Conservation (phyloP, 2,113 vertebrate species). For the Felis chaus region DNA sequence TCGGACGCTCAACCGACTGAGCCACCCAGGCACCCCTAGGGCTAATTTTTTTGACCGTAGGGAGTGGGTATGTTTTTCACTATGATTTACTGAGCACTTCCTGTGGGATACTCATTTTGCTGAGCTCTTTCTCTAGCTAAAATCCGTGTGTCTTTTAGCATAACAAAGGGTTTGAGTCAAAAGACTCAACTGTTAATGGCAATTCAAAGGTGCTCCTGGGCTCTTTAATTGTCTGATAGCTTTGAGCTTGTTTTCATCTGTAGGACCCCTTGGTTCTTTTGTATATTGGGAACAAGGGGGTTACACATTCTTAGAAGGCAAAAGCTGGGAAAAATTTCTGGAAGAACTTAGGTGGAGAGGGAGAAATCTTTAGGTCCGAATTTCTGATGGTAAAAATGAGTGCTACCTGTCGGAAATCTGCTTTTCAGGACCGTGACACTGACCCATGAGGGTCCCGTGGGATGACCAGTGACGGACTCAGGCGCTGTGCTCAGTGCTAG, state of each 20-base stretch:
- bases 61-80: too few relatives aligned
- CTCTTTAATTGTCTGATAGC: too few relatives aligned
- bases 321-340: background rate
- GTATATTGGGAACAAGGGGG: background rate
- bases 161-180: background rate
- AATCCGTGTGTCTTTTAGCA: background rate
- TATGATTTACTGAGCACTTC: background rate
- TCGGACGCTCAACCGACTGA: too few relatives aligned
- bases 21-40: too few relatives aligned
- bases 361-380: background rate
- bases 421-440: rapidly evolving
- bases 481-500: background rate
- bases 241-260: too few relatives aligned
- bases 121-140: background rate
- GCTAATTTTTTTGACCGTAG: background rate
- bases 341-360: background rate
- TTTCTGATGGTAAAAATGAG: background rate
- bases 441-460: rapidly evolving
- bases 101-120: background rate
- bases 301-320: background rate
- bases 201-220: background rate
- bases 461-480: rapidly evolving
- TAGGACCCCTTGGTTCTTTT: rapidly evolving
- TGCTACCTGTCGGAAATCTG: background rate
- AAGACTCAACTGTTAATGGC: background rate